Conservation (phyloP, 30 jellyfish, hydroid and myxozoan species). For the Cassiopea xamachana region DNA sequence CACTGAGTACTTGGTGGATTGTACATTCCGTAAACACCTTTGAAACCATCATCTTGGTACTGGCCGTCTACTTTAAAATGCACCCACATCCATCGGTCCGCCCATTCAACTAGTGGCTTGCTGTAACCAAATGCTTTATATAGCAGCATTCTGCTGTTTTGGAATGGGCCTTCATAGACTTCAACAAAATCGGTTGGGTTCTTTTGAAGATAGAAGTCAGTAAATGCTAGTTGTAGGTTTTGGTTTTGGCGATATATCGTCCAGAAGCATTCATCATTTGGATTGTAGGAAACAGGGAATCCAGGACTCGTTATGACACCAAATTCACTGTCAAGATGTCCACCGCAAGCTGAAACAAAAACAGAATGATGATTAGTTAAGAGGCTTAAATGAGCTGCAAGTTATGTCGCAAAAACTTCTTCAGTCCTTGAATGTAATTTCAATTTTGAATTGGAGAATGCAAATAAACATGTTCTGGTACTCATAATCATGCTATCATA, state of each 20-base stretch:
- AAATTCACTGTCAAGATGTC: constrained; percentile 57
- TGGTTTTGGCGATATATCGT: constrained; percentile 85
- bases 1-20: constrained; percentile 13
- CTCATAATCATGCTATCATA: too few relatives aligned
- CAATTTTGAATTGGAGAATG: too few relatives aligned
- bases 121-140: constrained; percentile 46
- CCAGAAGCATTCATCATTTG: constrained; percentile 95
- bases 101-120: constrained; percentile 84
- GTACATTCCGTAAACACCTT: constrained; percentile 57
- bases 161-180: constrained; percentile 89
- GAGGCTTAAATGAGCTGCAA: too few relatives aligned
- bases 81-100: constrained; percentile 95
- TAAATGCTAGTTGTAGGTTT: constrained; percentile 64
- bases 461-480: too few relatives aligned
- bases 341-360: constrained; percentile 84
- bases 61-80: constrained; percentile 79
- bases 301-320: constrained; percentile 92
- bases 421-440: too few relatives aligned
- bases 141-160: constrained; percentile 48
- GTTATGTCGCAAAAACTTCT: too few relatives aligned
- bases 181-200: constrained; percentile 63
- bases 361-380: neutral
- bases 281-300: constrained; percentile 76
- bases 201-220: constrained; percentile 66
- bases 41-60: constrained; percentile 73